phyloP scores from a whole-genome alignment of 1,140 invertebrate species.

The Danaus plexippus region DNA sequence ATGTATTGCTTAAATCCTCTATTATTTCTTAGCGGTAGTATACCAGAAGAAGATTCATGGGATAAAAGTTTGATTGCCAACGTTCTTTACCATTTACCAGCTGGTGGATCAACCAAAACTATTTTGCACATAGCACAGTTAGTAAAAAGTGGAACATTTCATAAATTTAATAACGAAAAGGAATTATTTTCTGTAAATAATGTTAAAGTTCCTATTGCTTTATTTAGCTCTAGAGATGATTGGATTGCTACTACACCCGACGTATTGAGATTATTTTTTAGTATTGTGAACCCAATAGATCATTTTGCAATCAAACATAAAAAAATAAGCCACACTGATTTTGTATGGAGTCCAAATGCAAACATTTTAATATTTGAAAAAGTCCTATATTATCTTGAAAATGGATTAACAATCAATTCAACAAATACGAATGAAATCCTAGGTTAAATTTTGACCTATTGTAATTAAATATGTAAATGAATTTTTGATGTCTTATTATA shows the following conservation, averaged over 20 bases:
- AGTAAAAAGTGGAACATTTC: conserved; percentile 74
- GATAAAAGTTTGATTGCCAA: conserved; percentile 69
- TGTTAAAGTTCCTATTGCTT: conserved; percentile 75
- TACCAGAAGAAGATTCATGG: conserved; percentile 75
- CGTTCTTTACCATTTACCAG: conserved; percentile 81
- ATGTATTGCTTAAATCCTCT: conserved; percentile 76
- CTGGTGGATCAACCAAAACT: conserved; percentile 84
- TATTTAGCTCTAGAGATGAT: conserved; percentile 81
- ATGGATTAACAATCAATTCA: conserved; percentile 19
- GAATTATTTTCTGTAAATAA: conserved; percentile 75
- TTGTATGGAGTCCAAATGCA: conserved; percentile 42
- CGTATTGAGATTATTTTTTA: conserved; percentile 41
- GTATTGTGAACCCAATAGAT: conserved; percentile 40
- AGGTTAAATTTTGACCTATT: too few species aligned
- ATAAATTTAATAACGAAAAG: conserved; percentile 75
- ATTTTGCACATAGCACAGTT: conserved; percentile 79
- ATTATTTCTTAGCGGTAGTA: conserved; percentile 76
- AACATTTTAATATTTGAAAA: conserved; percentile 35
- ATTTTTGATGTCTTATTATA: too few species aligned
- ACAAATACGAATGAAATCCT: conserved; percentile 24
- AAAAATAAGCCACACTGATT: conserved; percentile 47
- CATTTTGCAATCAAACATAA: conserved; percentile 36
- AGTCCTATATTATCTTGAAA: conserved; percentile 36
- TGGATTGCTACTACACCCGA: conserved; percentile 73
- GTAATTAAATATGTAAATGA: too few species aligned